Base-by-base conservation (phyloP, 2,888 invertebrate genomes). In the Apotomis betuletana region DNA sequence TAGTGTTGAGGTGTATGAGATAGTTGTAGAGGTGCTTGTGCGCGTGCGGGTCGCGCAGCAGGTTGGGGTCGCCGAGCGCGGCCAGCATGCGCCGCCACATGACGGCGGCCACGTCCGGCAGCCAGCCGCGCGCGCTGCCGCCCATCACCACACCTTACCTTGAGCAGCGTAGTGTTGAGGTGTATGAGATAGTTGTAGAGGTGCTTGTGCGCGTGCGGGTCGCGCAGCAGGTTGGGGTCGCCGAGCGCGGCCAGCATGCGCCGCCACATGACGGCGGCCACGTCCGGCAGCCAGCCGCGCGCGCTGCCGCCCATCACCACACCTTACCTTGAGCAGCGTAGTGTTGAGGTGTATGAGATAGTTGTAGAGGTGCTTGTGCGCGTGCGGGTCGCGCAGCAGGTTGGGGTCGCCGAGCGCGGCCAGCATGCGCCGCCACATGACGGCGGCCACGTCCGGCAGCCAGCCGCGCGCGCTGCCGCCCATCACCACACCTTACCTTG, bases 1-100 rank as follows among this genome's bases (percentile, higher is more conserved):
- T 98, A 67, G 96, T 96, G 68, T 97, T 97, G 82, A 99, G 95
- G 83, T 98, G 98, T 76, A 98, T 96, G 76, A 99, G 95, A 90
- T 98, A 97, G 85, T 97, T 97, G 91, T 98, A 98, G 15, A 98
- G 97, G 87, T 97, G 96, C 51, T 96, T 96, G 87, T 99, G 99
- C 27, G 98, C 94, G 74, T 95, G 95, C 10, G 98, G 96, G 87
- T 98, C 97, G 41, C 95, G 94, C 76, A 99, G 96, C 75, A 95
- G 94, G 93, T 99, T 99, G 67, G 98, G 96, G 93, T 99, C 97
- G 0, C 98, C 98, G 58, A 99, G 94, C 72, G 97, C 96, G 58
- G 98, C 98, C 72, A 99, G 94, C 98, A 99, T 98, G 79, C 99
- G 94, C 76, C 97, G 95, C 99, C 99, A 99, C 84, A 99, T 94